Base-by-base conservation (phyloP, 2,888 invertebrate species). In the Heliconius ismenius region DNA sequence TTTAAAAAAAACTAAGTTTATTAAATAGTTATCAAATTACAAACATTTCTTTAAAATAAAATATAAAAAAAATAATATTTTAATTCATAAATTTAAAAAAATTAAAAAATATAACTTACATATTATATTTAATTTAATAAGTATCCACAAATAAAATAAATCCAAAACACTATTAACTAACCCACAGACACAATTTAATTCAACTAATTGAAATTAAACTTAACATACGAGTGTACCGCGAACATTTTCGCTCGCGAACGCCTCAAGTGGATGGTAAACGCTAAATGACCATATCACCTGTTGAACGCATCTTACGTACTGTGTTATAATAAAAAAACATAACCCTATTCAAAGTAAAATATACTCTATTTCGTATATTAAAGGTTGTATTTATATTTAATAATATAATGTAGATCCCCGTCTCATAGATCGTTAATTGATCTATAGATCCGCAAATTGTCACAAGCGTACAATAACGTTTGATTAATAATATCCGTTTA, bases 201-300 rank as follows among this genome's bases (percentile, higher is more conserved):
- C 60, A 75, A 69, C 73, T 80, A 67, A 74, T 62, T 76, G 75
- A 68, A 79, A 78, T 79, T 79, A 80, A 78, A 84, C 84, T 80
- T 72, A 84, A 80, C 80, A 82, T 83, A 21, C 21, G 21, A 49
- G 9, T 49, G 84, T 84, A 81, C 82, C 81, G 82, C 85, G 87
- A 83, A 84, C 62, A 84, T 83, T 84, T 83, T 85, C 84, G 86
- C 82, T 84, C 87, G 89, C 90, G 89, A 85, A 86, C 89, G 85
- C 82, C 84, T 84, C 87, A 87, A 86, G 85, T 85, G 89, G 87
- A 87, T 84, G 86, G 85, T 84, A 84, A 86, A 85, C 88, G 85
- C 86, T 88, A 90, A 92, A 89, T 92, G 92, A 88, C 90, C 90
- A 90, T 83, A 82, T 81, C 83, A 83, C 85, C 84, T 83, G 80